phyloP scores from a whole-genome alignment of 2,113 vertebrate genomes.

The Gallinago media region DNA sequence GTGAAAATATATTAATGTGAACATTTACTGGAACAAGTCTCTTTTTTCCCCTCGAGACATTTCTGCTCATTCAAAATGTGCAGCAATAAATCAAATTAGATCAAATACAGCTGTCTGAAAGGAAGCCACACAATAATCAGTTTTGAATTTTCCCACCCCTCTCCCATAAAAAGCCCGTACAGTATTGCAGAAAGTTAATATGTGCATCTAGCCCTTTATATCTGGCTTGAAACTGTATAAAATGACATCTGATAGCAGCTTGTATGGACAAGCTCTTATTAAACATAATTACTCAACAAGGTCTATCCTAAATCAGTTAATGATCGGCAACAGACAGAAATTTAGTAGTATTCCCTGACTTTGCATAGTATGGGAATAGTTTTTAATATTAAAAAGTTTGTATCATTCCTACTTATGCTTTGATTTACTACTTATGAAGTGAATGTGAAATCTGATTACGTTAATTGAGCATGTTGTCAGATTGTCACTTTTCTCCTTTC shows the following conservation, averaged over 20 bases:
- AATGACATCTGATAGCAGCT: constrained; percentile 56
- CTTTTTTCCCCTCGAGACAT: constrained; percentile 10
- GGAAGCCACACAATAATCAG: constrained; percentile 45
- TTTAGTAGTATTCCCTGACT: constrained; percentile 13
- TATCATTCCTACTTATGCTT: neutral
- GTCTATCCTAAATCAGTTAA: constrained; percentile 60
- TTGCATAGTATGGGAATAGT: constrained; percentile 20
- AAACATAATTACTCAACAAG: constrained; percentile 6
- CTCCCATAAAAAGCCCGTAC: constrained; percentile 23
- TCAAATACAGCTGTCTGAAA: constrained; percentile 59
- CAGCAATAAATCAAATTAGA: constrained; percentile 62
- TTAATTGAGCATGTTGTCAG: constrained; percentile 56
- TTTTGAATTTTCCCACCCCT: constrained; percentile 65
- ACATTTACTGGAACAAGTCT: constrained; percentile 19
- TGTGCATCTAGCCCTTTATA: constrained; percentile 26
- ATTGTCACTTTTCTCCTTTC: constrained; percentile 46
- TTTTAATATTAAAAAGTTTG: constrained; percentile 59
- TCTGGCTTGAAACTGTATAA: constrained; percentile 30
- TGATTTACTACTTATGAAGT: neutral
- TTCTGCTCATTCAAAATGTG: constrained; percentile 41
- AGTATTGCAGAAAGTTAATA: constrained; percentile 49
- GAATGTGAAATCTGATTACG: constrained; percentile 15
- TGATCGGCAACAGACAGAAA: constrained; percentile 35
- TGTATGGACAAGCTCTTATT: constrained; percentile 39
- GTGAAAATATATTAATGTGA: constrained; percentile 4